Evolutionary conservation across 2,888 invertebrate species (phyloP).

Genomic region (Mayetiola destructor): DNA sequence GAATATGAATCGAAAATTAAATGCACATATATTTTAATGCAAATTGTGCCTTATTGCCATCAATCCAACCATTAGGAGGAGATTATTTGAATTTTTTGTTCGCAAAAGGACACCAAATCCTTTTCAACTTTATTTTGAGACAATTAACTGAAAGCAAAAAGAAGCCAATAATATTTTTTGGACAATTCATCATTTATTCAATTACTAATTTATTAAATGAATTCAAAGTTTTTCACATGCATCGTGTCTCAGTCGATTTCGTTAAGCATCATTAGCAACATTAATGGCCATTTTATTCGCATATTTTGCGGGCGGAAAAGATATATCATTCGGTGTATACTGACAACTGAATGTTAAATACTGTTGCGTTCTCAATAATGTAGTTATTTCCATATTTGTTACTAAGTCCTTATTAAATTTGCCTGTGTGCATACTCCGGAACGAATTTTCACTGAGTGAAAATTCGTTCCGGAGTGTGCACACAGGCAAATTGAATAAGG

Average conservation of each 20-base stretch:
- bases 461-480: constrained; percentile 3
- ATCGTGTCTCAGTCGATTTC: background rate
- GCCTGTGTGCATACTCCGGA: background rate
- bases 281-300: background rate
- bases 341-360: background rate
- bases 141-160: no score
- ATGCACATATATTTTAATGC: no score
- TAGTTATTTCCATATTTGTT: background rate
- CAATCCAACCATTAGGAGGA: no score
- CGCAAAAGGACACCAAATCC: no score
- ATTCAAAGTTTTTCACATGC: no score
- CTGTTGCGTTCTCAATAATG: background rate
- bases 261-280: background rate
- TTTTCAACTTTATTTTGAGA: no score
- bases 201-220: no score
- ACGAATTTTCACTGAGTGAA: background rate
- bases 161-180: no score
- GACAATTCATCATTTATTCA: no score
- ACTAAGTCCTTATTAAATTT: background rate
- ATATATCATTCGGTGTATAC: background rate
- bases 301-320: background rate
- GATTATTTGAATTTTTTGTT: no score
- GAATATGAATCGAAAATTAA: no score
- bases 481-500: constrained; percentile 1
- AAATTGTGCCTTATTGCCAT: no score